Evolutionary conservation across 1,140 invertebrate genomes (phyloP), one percentile per base, ranked within the genome.

Genomic region (Stratiolaelaps scimitus): DNA sequence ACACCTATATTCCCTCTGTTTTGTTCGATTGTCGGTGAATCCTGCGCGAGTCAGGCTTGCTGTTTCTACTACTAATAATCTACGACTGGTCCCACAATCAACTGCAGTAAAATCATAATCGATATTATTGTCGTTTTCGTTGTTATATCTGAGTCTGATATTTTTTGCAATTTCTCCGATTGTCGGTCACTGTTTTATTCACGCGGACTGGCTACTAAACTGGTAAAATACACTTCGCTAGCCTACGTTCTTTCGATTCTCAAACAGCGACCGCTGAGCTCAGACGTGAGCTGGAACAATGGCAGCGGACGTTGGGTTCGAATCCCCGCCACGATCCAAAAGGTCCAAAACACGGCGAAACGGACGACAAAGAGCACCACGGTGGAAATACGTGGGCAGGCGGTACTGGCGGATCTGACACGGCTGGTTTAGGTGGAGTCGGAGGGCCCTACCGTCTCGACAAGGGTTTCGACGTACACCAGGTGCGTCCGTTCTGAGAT

Each of bases 381-480:
- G 92, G 92, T 65, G 92, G 93, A 4, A 94, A 93, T 72, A 92
- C 87, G 0, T 97, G 92, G 92, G 91, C 92, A 44, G 92, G 92
- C 7, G 92, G 92, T 40, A 90, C 86, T 45, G 75, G 77, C 56
- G 78, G 81, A 69, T 79, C 88, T 65, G 88, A 92, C 73, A 96
- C 92, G 1, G 90, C 91, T n/a, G 93, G 93, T 28, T 75, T 94
- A 10, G 91, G 91, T 17, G 90, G 91, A 1, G 89, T 88, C 75
- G 91, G 90, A 29, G 91, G 90, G 0, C 89, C 90, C 1, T 94
- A 90, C 76, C 76, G 89, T 28, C 78, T 97, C 7, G 92, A 97
- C 76, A 87, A 86, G 66, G 92, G 93, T 0, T 89, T 97, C 72
- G 83, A 86, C 69, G 91, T 96, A 1, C 85, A 90, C 77, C 89